Evolutionary conservation across 2,888 invertebrate species (phyloP), one percentile per base, ranked within the genome.

Genomic region (Seira ritae): DNA sequence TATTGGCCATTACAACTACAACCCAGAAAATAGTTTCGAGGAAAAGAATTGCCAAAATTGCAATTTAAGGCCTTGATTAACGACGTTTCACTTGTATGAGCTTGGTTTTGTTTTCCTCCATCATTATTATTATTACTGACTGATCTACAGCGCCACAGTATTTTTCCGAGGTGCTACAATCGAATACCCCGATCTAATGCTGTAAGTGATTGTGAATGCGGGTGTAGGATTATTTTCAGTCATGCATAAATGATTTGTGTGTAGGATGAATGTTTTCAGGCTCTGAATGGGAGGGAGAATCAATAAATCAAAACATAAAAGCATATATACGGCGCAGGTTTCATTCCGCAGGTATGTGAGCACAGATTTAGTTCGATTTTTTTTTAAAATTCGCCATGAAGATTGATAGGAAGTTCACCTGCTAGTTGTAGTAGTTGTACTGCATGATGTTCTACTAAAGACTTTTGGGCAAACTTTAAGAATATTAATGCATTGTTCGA

Each of bases 181-280:
- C n/a, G n/a, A 50, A 62, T 22, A 62, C 62, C 3, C 17, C 55
- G 55, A n/a, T n/a, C n/a, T n/a, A n/a, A n/a, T n/a, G n/a, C n/a
- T n/a, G n/a, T n/a, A n/a, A 62, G 62, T 20, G 62, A 62, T 20
- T n/a, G 31, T 31, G 22, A 62, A 62, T 62, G 62, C 62, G 62
- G 62, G 62, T 62, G 22, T 31, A 31, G 31, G 20, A 62, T 62
- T 62, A 62, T 62, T 19, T 62, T 62, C 62, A 62, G 62, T 62
- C 62, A 62, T 62, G 62, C 62, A 62, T 62, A 62, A 20, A 62
- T 19, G 62, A 62, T 62, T 62, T 62, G 62, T 62, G 62, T 62
- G 62, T 62, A 22, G 62, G 62, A 62, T 62, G 62, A 62, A 62
- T 62, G 62, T 62, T 62, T 62, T 62, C 22, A 62, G 62, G 62